A percentile compares a stretch with the other conserved stretches of the same genome.
Evolutionary conservation across 2,113 vertebrate genomes (phyloP).

Genomic region (Grallaria varia): DNA sequence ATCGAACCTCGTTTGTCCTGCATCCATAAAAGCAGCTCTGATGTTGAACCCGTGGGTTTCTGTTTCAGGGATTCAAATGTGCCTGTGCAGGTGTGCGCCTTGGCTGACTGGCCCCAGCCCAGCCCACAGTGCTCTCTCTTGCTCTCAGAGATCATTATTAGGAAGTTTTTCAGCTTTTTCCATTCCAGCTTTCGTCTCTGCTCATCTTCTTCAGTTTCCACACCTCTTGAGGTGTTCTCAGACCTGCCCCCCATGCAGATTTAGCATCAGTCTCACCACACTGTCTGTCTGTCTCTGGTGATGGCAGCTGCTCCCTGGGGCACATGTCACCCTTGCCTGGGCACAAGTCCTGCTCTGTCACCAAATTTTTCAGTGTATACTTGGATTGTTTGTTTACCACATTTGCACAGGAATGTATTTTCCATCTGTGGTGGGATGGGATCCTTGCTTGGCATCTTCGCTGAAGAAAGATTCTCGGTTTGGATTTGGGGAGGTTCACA

Average conservation of each 20-base stretch:
- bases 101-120: not conserved
- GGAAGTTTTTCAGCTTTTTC: not conserved
- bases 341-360: not conserved
- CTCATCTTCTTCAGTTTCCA: not conserved
- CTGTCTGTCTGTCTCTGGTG: not conserved
- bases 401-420: fast-evolving
- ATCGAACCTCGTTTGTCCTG: not conserved
- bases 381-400: not conserved
- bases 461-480: not conserved
- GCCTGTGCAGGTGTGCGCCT: not conserved
- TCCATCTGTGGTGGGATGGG: not conserved
- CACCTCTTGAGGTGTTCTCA: not conserved
- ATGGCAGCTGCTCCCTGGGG: not conserved
- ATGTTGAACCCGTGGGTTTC: not conserved
- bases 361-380: not conserved
- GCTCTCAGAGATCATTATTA: not conserved
- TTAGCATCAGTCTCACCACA: fast-evolving
- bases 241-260: not conserved
- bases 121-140: not conserved
- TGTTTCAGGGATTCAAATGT: not conserved
- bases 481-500: fast-evolving
- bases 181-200: not conserved
- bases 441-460: not conserved
- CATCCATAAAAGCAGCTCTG: not conserved
- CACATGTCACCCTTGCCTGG: not conserved